phyloP scores from a whole-genome alignment of 2,113 vertebrate genomes.

The Mesoclemmys tuberculata region DNA sequence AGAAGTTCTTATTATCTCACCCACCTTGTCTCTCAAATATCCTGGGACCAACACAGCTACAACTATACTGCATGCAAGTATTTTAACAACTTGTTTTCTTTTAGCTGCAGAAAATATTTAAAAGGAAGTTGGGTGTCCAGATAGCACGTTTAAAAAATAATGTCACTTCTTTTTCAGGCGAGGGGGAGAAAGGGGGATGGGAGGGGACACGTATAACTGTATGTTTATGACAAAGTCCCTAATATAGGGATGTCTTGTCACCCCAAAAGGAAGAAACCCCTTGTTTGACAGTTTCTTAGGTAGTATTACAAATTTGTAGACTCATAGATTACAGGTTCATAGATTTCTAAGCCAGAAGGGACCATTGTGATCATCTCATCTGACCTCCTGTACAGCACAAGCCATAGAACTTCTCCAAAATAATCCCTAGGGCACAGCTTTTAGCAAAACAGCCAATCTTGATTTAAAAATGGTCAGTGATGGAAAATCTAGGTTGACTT shows the following conservation, averaged over 20 bases:
- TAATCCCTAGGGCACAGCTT: neutral
- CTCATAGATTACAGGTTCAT: neutral
- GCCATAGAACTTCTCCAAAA: neutral
- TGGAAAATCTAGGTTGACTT: neutral
- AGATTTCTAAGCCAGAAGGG: neutral
- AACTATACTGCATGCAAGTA: neutral
- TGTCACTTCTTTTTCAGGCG: no score
- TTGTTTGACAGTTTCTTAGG: neutral
- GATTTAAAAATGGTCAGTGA: neutral
- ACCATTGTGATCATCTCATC: neutral
- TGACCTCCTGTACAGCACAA: neutral
- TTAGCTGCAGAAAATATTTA: neutral
- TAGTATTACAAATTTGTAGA: neutral
- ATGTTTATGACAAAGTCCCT: neutral
- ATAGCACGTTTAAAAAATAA: neutral
- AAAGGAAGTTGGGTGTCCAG: neutral
- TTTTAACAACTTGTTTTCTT: neutral
- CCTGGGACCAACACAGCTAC: neutral
- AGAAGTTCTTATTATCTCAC: neutral
- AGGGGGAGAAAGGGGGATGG: no score
- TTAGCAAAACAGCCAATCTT: neutral
- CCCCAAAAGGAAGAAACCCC: neutral
- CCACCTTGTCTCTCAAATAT: neutral
- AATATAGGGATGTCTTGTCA: neutral
- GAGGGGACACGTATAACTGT: neutral